phyloP scores from a whole-genome alignment of 1,140 invertebrate species.

The Drosophila ananassae region DNA sequence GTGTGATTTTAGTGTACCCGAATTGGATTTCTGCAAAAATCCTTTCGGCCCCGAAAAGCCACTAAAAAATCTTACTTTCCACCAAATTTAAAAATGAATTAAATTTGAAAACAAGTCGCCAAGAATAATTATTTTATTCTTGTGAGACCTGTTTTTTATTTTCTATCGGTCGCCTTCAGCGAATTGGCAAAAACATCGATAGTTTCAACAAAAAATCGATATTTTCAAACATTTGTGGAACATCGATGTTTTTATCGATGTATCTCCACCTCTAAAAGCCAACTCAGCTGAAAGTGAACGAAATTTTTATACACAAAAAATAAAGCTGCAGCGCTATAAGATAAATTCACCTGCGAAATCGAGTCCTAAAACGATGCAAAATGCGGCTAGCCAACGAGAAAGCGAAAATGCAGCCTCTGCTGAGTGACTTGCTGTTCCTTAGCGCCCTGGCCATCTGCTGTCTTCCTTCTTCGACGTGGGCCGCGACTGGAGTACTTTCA shows the following conservation, averaged over 20 bases:
- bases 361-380: slow-evolving; percentile 67
- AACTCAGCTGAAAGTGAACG: slow-evolving; percentile 66
- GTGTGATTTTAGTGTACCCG: background rate
- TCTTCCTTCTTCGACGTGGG: slow-evolving; percentile 68
- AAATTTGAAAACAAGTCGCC: background rate
- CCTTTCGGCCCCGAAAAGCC: background rate
- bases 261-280: slow-evolving; percentile 14
- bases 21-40: background rate
- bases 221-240: too few relatives aligned
- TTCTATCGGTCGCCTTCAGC: too few relatives aligned
- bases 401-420: slow-evolving; percentile 41
- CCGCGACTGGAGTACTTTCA: slow-evolving; percentile 83
- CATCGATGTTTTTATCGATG: too few relatives aligned
- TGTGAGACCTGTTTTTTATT: too few relatives aligned
- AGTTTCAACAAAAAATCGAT: too few relatives aligned
- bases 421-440: slow-evolving; percentile 37
- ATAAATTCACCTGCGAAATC: slow-evolving; percentile 27
- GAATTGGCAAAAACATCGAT: too few relatives aligned
- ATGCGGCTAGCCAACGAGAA: slow-evolving; percentile 63
- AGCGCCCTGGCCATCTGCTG: slow-evolving; percentile 41
- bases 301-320: slow-evolving; percentile 78
- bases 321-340: slow-evolving; percentile 35
- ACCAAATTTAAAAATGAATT: background rate
- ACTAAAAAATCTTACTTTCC: background rate
- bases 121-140: background rate